Percentiles rank a stretch among this genome's conserved stretches.
These are phyloP conservation scores for Oenanthe melanoleuca DNA, from an alignment of 2,113 vertebrate genomes.

Conservation along the genomic window DNA sequence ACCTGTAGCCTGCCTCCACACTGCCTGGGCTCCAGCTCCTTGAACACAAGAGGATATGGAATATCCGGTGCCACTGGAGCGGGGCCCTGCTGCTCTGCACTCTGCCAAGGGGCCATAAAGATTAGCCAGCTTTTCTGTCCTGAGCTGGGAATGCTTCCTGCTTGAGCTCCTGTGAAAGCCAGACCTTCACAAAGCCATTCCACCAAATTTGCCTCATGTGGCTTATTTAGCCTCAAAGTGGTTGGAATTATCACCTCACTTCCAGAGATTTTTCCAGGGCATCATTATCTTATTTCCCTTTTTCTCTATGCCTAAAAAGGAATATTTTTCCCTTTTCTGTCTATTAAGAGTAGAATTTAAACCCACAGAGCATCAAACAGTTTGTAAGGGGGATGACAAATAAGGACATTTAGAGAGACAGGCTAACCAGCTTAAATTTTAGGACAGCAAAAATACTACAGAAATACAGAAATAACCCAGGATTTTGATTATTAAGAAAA, in stretches of 20 bases:
- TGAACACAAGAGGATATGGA: neutral
- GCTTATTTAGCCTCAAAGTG: neutral
- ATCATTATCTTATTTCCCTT: neutral
- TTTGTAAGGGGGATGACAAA: neutral
- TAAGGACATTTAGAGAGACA: neutral
- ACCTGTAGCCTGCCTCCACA: neutral
- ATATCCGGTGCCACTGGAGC: neutral
- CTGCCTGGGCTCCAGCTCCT: neutral
- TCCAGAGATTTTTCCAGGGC: neutral
- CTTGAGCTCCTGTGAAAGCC: neutral
- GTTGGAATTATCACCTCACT: neutral
- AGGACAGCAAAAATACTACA: neutral
- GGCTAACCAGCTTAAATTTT: neutral
- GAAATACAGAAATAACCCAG: neutral
- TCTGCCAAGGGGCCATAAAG: neutral
- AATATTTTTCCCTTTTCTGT: neutral
- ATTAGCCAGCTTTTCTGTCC: neutral
- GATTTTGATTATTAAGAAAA: neutral
- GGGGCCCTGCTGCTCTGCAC: neutral
- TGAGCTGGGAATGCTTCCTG: neutral
- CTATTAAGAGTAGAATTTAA: neutral
- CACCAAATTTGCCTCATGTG: neutral
- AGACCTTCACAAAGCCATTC: neutral
- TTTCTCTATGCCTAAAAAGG: neutral
- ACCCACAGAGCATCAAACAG: neutral